phyloP scores from a whole-genome alignment of 23 tunicate species.

The Halocynthia aurantium region DNA sequence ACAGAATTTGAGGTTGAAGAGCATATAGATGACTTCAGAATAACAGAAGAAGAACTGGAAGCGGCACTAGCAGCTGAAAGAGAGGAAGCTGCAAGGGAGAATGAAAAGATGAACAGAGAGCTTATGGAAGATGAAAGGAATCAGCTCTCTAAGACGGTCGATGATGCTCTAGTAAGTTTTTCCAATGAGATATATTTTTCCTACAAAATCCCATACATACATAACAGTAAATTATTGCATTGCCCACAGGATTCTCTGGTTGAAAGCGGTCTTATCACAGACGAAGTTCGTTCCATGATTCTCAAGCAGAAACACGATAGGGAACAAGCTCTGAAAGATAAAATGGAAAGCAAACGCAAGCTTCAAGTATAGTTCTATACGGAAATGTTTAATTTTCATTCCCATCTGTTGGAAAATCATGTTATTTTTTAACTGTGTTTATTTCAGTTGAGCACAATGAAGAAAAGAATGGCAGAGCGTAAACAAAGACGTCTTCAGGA shows the following conservation, averaged over 20 bases:
- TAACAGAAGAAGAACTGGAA: constrained; percentile 72
- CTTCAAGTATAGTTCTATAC: constrained; percentile 40
- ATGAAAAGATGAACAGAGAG: constrained; percentile 25
- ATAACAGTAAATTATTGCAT: not conserved
- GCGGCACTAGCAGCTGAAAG: constrained; percentile 77
- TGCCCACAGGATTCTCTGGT: constrained; percentile 11
- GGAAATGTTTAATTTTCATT: not conserved
- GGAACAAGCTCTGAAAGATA: constrained; percentile 46
- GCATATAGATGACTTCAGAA: constrained; percentile 31
- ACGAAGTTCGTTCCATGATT: constrained; percentile 66
- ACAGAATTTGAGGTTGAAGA: constrained; percentile 24
- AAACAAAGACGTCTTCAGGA: constrained; percentile 53
- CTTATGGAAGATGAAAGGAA: constrained; percentile 41
- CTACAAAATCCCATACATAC: not conserved
- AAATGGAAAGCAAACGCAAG: constrained; percentile 66
- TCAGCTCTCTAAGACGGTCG: constrained; percentile 66
- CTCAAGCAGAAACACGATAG: constrained; percentile 53
- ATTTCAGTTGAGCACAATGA: constrained; percentile 57
- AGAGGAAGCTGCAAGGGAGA: constrained; percentile 47
- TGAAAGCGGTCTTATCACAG: constrained; percentile 27
- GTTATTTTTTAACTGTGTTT: not conserved
- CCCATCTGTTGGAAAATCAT: not conserved
- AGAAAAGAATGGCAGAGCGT: constrained; percentile 69
- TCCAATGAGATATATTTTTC: not conserved
- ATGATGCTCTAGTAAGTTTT: constrained; percentile 64